Evolutionary conservation across 2,797 vertebrate species (phyloP), one percentile per base, ranked within the genome.

Genomic region (Spinibarbus caldwelli): DNA sequence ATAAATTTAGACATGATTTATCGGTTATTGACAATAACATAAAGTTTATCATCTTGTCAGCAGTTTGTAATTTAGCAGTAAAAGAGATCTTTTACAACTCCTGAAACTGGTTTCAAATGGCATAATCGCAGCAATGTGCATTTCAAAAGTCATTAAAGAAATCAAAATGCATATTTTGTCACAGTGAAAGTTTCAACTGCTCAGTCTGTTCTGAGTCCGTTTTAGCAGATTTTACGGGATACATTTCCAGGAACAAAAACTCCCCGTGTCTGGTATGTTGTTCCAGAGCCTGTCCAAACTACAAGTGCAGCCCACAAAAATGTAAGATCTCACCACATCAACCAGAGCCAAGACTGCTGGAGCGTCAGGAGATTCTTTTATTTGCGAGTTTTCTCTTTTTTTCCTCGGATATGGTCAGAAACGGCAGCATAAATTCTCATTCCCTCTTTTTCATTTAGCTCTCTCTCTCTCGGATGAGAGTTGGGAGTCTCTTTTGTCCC

Each of bases 291-390:
- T 6, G 21, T 52, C 41, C 64, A 64, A 82, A 77, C 68, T 80
- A 84, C 84, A 81, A 86, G 71, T 86, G 78, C 78, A 76, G 43
- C 43, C 83, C 87, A 76, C 85, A 83, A 85, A 59, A 83, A 85
- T 70, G 85, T 49, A 15, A 54, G 71, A 29, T 31, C 38, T 49
- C 73, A 64, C 43, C 36, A 36, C 49, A 45, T 64, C 80, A 43
- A 26, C 49, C 26, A 62, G 38, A 78, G 70, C 82, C 23, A 68
- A 80, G 41, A 57, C 77, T 80, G 72, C 47, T 59, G 82, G 79
- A 85, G 81, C n/a, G 17, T 34, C 29, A 47, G 7, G 29, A n/a
- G 41, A 57, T 38, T 68, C 57, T 57, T 78, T 57, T 49, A 64
- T 78, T 47, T 59, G 54, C 7, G 9, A 52, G 38, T 77, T 84